Evolutionary conservation across 2,888 invertebrate species (phyloP).

Genomic region (Glyphotaelius pellucidus): DNA sequence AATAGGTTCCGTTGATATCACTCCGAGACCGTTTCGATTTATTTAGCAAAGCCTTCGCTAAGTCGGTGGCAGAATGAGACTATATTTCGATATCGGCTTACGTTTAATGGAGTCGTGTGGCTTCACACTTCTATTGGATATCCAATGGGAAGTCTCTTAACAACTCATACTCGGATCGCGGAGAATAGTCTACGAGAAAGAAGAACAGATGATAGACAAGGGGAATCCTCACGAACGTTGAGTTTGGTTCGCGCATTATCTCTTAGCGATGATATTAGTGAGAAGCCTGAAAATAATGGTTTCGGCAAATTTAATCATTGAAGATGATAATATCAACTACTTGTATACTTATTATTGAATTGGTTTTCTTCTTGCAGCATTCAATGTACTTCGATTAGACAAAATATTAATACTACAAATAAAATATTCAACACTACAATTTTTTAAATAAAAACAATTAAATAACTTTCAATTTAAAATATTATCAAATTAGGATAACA

Average conservation of each 20-base stretch:
- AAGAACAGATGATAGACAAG: not conserved
- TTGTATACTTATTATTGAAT: too few relatives aligned
- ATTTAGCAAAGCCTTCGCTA: not conserved
- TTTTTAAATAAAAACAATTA: too few relatives aligned
- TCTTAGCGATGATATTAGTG: not conserved
- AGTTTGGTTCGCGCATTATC: not conserved
- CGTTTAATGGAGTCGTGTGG: conserved; percentile 63
- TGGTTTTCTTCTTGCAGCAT: too few relatives aligned
- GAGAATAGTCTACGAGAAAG: conserved; percentile 9
- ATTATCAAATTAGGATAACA: too few relatives aligned
- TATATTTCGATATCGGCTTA: conserved; percentile 56
- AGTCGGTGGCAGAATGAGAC: conserved; percentile 29
- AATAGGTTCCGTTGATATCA: not conserved
- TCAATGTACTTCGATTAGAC: too few relatives aligned
- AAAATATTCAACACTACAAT: too few relatives aligned
- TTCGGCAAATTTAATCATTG: not conserved
- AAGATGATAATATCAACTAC: too few relatives aligned
- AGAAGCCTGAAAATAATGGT: not conserved
- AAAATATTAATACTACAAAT: too few relatives aligned
- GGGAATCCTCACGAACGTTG: not conserved
- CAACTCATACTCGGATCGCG: not conserved
- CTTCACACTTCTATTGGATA: conserved; percentile 63
- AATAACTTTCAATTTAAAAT: too few relatives aligned
- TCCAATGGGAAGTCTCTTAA: conserved; percentile 47
- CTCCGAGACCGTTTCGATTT: not conserved